Percentiles rank a stretch among this genome's conserved stretches.
Conservation (phyloP, 2,113 vertebrate genomes). For the Halcyon malimbica region DNA sequence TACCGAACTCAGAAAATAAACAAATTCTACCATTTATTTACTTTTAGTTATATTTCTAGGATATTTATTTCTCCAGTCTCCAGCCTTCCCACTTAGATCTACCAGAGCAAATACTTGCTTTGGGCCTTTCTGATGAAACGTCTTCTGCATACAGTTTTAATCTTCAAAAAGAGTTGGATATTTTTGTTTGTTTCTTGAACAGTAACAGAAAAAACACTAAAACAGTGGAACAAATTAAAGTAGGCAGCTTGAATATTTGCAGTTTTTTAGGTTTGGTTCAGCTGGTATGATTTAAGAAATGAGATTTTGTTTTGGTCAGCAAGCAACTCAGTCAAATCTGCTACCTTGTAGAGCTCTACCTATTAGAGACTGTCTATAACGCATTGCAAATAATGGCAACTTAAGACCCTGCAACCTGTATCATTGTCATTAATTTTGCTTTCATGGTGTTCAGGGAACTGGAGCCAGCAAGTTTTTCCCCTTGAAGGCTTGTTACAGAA, state of each 20-base stretch:
- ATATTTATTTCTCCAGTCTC: neutral
- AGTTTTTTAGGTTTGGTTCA: neutral
- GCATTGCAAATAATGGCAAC: neutral
- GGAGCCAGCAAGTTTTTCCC: neutral
- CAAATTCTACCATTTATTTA: neutral
- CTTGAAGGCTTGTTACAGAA: neutral
- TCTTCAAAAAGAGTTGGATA: neutral
- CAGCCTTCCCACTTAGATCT: neutral
- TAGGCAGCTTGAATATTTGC: neutral
- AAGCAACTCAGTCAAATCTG: neutral
- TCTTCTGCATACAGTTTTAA: neutral
- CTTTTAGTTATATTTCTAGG: neutral
- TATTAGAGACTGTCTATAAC: neutral
- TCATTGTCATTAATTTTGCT: neutral
- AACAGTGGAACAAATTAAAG: neutral
- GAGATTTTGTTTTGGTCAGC: neutral
- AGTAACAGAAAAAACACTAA: neutral
- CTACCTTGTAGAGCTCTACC: neutral
- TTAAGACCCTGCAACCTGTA: neutral
- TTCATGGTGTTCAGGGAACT: neutral
- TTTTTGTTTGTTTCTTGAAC: neutral
- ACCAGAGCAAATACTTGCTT: neutral
- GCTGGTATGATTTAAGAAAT: neutral
- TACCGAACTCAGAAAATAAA: neutral
- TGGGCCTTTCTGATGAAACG: neutral